These are phyloP conservation scores for Drosophila ficusphila DNA, from an alignment of 1,140 invertebrate species.

Conservation along the genomic window DNA sequence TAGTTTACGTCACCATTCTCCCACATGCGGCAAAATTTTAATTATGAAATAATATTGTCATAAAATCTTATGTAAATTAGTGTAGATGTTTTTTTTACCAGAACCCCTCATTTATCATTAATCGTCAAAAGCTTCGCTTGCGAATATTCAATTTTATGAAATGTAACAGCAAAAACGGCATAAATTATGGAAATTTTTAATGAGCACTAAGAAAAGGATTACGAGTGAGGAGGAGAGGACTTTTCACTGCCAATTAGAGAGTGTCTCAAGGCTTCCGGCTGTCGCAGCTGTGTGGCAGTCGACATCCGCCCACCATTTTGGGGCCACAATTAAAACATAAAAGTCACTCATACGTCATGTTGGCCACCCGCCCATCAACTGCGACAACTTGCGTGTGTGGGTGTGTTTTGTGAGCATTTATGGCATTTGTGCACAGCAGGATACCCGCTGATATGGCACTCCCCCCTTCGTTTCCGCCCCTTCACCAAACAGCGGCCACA, in stretches of 20 bases:
- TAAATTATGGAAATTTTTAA: constrained; percentile 65
- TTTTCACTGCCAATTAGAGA: constrained; percentile 71
- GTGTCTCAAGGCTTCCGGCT: constrained; percentile 55
- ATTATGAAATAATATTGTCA: constrained; percentile 56
- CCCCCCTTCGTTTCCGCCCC: constrained; percentile 2
- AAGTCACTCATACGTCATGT: constrained; percentile 81
- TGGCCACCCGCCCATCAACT: constrained; percentile 14
- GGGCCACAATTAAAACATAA: constrained; percentile 79
- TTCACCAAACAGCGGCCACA: constrained; percentile 7
- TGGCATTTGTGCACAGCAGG: constrained; percentile 70
- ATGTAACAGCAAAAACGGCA: constrained; percentile 44
- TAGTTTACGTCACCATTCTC: neutral
- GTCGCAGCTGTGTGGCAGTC: constrained; percentile 54
- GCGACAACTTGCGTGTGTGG: constrained; percentile 14
- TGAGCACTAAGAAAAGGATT: constrained; percentile 25
- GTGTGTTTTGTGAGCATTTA: constrained; percentile 58
- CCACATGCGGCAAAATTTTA: constrained; percentile 32
- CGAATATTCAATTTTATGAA: constrained; percentile 47
- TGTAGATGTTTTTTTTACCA: neutral
- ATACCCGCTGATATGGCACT: constrained; percentile 61
- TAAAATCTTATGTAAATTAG: constrained; percentile 35
- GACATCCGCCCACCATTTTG: constrained; percentile 55
- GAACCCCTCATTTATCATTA: constrained; percentile 23
- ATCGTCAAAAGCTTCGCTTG: constrained; percentile 39
- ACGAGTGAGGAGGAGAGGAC: neutral